Evolutionary conservation across 2,888 invertebrate species (phyloP).

Genomic region (Acheta domesticus): DNA sequence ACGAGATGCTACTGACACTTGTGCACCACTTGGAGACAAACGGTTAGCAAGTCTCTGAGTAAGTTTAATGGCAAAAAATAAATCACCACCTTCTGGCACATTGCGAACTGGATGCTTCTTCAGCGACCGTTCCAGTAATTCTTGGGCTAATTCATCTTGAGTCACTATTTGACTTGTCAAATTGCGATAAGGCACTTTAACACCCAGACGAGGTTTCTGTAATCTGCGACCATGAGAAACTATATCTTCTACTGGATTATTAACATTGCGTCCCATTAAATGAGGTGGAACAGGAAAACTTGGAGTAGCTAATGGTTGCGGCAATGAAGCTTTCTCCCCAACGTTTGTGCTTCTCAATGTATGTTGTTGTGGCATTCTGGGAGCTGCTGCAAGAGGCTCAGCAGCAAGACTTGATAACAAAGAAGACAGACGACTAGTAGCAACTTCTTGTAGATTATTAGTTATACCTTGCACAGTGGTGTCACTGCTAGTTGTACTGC

Average conservation of each 20-base stretch:
- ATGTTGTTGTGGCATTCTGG: slow-evolving; percentile 32
- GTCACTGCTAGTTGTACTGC: slow-evolving; percentile 21
- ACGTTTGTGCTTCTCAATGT: slow-evolving; percentile 22
- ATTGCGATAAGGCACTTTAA: slow-evolving; percentile 48
- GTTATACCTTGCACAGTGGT: not conserved
- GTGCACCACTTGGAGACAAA: slow-evolving; percentile 43
- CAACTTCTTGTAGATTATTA: not conserved
- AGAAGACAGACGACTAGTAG: slow-evolving; percentile 1
- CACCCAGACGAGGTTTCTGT: slow-evolving; percentile 50
- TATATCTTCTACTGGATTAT: slow-evolving; percentile 47
- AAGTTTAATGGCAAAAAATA: slow-evolving; percentile 54
- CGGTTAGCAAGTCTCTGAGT: slow-evolving; percentile 53
- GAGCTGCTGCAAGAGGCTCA: slow-evolving; percentile 23
- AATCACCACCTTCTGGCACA: slow-evolving; percentile 48
- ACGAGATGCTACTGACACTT: slow-evolving; percentile 38
- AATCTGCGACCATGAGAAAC: slow-evolving; percentile 43
- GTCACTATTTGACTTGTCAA: slow-evolving; percentile 56
- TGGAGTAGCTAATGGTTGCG: slow-evolving; percentile 20
- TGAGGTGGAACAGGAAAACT: slow-evolving; percentile 41
- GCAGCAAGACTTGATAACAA: not conserved
- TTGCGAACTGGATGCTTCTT: slow-evolving; percentile 46
- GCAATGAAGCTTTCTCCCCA: slow-evolving; percentile 25
- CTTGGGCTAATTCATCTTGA: slow-evolving; percentile 55
- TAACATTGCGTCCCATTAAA: slow-evolving; percentile 48
- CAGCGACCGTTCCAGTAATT: slow-evolving; percentile 52